A percentile compares a stretch with the other conserved stretches of the same genome.
Evolutionary conservation across 2,797 vertebrate genomes (phyloP).

Genomic region (Anabacerthia variegaticeps): DNA sequence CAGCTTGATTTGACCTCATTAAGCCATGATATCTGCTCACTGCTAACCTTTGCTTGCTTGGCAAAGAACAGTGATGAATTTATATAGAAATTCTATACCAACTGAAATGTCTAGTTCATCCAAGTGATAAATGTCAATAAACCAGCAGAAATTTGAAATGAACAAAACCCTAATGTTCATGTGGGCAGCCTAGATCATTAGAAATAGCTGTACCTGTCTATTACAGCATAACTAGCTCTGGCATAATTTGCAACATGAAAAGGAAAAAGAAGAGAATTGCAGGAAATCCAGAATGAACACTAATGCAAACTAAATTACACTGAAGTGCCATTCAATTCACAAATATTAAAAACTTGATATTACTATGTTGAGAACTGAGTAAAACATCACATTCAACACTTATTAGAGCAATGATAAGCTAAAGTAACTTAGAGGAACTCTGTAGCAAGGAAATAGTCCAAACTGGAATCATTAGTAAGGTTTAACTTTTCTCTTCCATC

Average conservation of each 20-base stretch:
- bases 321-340: not conserved
- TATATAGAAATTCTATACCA: slow-evolving; percentile 24
- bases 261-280: not conserved
- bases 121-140: slow-evolving; percentile 64
- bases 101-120: slow-evolving; percentile 58
- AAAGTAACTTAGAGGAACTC: not conserved
- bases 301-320: slow-evolving; percentile 27
- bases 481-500: not conserved
- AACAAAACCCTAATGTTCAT: slow-evolving; percentile 9
- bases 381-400: not conserved
- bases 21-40: slow-evolving; percentile 71
- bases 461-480: not conserved
- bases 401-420: not conserved
- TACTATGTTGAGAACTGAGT: not conserved
- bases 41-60: slow-evolving; percentile 73
- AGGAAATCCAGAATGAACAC: slow-evolving; percentile 7
- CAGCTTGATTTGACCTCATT: slow-evolving; percentile 80
- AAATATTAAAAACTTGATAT: not conserved
- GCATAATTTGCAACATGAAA: not conserved
- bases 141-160: slow-evolving; percentile 17
- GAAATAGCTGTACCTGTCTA: not conserved
- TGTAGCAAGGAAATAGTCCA: not conserved
- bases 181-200: not conserved
- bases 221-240: not conserved
- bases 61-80: slow-evolving; percentile 54